These are phyloP conservation scores for Cyrtonyx montezumae DNA, from an alignment of 2,113 vertebrate genomes.

Conservation along the genomic window DNA sequence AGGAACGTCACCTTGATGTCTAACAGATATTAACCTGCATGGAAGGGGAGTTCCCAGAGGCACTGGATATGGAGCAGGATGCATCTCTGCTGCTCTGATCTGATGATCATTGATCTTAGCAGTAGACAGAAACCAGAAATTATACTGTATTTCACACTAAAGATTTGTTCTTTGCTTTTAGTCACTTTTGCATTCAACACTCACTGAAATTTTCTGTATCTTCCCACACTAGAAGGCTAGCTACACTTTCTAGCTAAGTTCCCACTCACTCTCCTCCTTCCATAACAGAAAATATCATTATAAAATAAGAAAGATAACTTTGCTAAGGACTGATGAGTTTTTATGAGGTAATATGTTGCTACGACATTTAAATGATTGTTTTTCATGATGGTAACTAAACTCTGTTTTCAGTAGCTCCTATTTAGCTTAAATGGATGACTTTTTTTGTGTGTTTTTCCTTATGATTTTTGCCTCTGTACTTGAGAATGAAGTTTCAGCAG, in stretches of 20 bases:
- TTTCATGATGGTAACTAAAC: constrained; percentile 44
- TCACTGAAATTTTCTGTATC: not conserved
- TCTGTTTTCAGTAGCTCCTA: not conserved
- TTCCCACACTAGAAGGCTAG: not conserved
- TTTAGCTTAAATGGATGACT: constrained; percentile 34
- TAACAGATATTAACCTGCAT: not conserved
- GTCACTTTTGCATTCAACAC: not conserved
- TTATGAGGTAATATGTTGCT: not conserved
- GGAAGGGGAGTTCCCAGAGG: not conserved
- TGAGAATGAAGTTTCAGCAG: not conserved
- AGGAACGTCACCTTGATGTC: not conserved
- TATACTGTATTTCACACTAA: not conserved
- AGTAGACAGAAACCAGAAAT: no score
- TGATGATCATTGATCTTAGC: not conserved
- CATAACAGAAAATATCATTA: not conserved
- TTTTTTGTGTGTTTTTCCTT: not conserved
- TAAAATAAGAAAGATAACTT: not conserved
- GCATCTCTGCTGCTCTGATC: not conserved
- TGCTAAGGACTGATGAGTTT: not conserved
- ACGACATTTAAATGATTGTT: constrained; percentile 37
- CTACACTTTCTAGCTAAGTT: not conserved
- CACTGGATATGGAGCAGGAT: not conserved
- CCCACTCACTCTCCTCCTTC: not conserved
- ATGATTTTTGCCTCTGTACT: not conserved
- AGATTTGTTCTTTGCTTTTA: not conserved